A percentile compares a stretch with the other conserved stretches of the same genome.
Evolutionary conservation across 2,888 invertebrate species (phyloP).

Genomic region (Bembecia ichneumoniformis): DNA sequence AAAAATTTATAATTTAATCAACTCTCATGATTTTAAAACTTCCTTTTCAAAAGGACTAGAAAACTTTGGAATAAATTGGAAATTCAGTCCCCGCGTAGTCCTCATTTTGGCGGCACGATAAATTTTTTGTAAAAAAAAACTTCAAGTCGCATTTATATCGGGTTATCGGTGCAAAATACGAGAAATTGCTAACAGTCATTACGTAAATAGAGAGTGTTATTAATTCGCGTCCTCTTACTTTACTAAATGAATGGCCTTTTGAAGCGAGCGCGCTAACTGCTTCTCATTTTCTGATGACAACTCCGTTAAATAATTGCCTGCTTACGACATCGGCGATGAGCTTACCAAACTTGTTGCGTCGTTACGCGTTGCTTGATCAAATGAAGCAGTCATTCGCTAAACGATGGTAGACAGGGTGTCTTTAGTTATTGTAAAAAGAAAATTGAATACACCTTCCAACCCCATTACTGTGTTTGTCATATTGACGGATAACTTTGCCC

Average conservation of each 20-base stretch:
- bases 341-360: neutral
- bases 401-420: neutral
- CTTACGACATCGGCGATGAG: neutral
- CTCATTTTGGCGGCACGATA: no score
- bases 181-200: no score
- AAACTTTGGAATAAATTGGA: no score
- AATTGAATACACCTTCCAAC: neutral
- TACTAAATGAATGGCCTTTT: neutral
- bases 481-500: neutral
- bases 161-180: no score
- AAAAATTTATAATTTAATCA: no score
- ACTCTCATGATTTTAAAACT: no score
- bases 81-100: no score
- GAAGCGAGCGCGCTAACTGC: neutral
- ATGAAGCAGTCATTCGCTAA: neutral
- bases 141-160: no score
- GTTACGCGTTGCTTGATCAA: neutral
- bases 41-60: no score
- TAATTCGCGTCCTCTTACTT: neutral
- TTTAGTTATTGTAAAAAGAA: neutral
- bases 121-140: no score
- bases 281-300: neutral
- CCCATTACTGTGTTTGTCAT: neutral
- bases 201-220: no score
- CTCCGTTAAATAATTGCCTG: neutral